These are phyloP conservation scores for Mustela erminea DNA, from an alignment of 2,797 vertebrate genomes.

Conservation along the genomic window DNA sequence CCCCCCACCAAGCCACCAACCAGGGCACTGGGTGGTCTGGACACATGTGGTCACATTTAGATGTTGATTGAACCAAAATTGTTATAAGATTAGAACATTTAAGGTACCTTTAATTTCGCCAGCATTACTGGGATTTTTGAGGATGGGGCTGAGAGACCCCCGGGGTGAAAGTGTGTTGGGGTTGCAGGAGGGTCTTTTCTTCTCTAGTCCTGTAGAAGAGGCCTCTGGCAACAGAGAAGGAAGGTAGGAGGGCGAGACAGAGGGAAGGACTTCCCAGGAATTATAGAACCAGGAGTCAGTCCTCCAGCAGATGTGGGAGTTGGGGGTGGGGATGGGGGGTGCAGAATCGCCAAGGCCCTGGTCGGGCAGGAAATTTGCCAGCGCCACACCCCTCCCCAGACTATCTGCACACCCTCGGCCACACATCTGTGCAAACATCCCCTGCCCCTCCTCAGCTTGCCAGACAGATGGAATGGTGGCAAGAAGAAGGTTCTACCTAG, in stretches of 20 bases:
- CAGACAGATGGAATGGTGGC: conserved; percentile 1
- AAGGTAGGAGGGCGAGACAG: not conserved
- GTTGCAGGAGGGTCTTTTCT: not conserved
- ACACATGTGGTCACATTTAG: conserved; percentile 92
- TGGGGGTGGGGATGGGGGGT: not conserved
- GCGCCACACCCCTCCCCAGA: not conserved
- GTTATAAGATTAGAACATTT: conserved; percentile 90
- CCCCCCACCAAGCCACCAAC: not conserved
- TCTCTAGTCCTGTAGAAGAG: not conserved
- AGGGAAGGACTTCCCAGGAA: conserved; percentile 17
- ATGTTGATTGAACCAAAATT: conserved; percentile 89
- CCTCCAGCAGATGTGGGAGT: not conserved
- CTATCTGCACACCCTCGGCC: not conserved
- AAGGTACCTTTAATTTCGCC: conserved; percentile 88
- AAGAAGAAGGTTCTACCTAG: not conserved
- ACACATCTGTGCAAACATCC: conserved; percentile 56
- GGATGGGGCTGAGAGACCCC: conserved; percentile 86
- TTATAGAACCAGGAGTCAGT: not conserved
- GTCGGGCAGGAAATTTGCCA: conserved; percentile 11
- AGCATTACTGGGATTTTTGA: conserved; percentile 93
- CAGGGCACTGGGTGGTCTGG: conserved; percentile 88
- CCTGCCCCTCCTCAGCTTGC: conserved; percentile 8
- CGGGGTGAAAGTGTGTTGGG: not conserved
- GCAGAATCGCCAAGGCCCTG: not conserved
- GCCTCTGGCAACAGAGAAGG: not conserved